These are phyloP conservation scores for Graptemys geographica DNA, from an alignment of 2,797 vertebrate species.

Conservation along the genomic window DNA sequence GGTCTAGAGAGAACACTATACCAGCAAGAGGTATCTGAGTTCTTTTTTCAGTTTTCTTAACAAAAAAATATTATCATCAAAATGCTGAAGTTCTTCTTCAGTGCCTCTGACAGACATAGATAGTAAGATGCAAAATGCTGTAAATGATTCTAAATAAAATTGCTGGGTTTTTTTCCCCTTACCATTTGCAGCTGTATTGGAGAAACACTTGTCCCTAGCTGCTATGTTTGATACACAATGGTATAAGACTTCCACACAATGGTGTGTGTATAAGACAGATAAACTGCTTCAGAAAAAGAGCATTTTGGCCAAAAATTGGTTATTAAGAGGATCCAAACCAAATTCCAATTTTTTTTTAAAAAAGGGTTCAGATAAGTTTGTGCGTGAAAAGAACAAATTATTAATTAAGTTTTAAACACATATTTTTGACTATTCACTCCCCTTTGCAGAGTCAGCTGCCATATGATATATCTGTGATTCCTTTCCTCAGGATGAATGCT, in stretches of 20 bases:
- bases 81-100: background rate
- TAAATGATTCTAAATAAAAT: background rate
- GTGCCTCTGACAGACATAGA: background rate
- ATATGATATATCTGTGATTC: background rate
- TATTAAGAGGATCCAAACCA: background rate
- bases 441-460: background rate
- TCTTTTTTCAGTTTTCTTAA: background rate
- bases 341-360: background rate
- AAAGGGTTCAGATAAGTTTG: background rate
- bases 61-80: background rate
- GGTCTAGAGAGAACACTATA: background rate
- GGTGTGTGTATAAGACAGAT: rapidly evolving
- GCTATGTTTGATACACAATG: background rate
- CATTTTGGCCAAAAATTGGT: background rate
- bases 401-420: background rate
- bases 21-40: background rate
- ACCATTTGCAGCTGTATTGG: background rate
- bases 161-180: background rate
- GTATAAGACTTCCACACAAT: background rate
- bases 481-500: background rate
- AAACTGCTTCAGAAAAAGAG: background rate
- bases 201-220: background rate
- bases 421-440: background rate
- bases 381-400: background rate
- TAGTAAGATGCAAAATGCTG: background rate